Percentiles rank a stretch among this genome's conserved stretches.
Conservation (phyloP, 2,113 vertebrate genomes). For the Oophaga pumilio region DNA sequence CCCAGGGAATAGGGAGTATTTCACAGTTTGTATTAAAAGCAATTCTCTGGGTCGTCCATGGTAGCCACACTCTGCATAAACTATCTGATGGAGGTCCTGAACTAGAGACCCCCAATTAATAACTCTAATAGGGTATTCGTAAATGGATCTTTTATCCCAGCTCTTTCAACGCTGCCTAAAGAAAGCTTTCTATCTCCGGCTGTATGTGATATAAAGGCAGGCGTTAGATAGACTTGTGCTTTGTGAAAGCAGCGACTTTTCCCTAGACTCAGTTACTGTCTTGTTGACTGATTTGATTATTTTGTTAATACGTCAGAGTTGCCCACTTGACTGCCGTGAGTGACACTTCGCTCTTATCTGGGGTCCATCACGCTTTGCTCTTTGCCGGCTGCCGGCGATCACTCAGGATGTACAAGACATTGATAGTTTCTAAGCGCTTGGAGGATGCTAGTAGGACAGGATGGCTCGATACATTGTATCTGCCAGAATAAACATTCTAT, state of each 20-base stretch:
- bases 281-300: conserved; percentile 28
- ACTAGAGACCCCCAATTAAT: neutral
- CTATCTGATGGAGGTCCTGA: neutral
- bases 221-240: neutral
- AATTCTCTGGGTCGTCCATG: too few species aligned
- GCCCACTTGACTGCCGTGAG: neutral
- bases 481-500: conserved; percentile 14
- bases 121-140: neutral
- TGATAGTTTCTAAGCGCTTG: conserved; percentile 23
- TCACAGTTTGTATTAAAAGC: too few species aligned
- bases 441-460: neutral
- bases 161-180: neutral
- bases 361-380: neutral
- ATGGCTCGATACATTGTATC: neutral
- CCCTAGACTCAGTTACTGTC: neutral
- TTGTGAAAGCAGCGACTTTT: neutral
- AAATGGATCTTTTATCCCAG: neutral
- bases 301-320: neutral
- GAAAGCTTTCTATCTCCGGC: too few species aligned
- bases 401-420: conserved; percentile 12
- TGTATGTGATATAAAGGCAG: neutral
- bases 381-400: neutral
- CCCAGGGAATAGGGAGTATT: too few species aligned
- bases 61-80: neutral
- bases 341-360: conserved; percentile 13